phyloP scores from a whole-genome alignment of 2,797 vertebrate genomes.

The Chrysolophus pictus region DNA sequence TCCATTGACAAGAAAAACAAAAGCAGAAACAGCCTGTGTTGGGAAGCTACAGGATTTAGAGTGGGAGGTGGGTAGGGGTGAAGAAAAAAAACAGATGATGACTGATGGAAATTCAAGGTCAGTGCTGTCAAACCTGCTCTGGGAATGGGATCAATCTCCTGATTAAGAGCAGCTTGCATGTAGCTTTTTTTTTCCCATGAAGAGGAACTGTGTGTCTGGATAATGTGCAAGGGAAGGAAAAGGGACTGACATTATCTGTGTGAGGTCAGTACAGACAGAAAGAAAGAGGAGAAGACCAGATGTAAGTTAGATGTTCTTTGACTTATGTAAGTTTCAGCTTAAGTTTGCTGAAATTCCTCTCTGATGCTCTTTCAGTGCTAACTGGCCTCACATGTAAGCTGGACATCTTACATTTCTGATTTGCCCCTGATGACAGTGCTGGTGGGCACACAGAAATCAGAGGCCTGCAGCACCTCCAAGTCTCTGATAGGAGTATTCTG shows the following conservation, averaged over 20 bases:
- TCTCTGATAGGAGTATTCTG: neutral
- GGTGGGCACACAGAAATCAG: neutral
- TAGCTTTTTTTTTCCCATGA: neutral
- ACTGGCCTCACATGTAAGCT: neutral
- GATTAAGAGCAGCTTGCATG: neutral
- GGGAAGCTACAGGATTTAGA: neutral
- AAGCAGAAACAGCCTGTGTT: neutral
- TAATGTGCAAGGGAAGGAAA: neutral
- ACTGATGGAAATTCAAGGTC: neutral
- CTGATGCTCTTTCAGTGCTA: neutral
- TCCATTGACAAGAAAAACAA: neutral
- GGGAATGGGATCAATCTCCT: neutral
- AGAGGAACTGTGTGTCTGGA: neutral
- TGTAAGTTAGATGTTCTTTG: neutral
- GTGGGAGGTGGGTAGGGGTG: neutral
- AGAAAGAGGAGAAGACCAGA: neutral
- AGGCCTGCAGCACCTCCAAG: neutral
- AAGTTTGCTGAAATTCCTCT: neutral
- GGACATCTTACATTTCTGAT: neutral
- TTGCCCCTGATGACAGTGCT: neutral
- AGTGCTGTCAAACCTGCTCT: neutral
- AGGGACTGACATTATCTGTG: neutral
- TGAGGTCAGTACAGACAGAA: neutral
- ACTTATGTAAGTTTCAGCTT: neutral
- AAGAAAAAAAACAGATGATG: neutral